Evolutionary conservation across 2,113 vertebrate species (phyloP), one percentile per base, ranked within the genome.

Genomic region (Aldabrachelys gigantea): DNA sequence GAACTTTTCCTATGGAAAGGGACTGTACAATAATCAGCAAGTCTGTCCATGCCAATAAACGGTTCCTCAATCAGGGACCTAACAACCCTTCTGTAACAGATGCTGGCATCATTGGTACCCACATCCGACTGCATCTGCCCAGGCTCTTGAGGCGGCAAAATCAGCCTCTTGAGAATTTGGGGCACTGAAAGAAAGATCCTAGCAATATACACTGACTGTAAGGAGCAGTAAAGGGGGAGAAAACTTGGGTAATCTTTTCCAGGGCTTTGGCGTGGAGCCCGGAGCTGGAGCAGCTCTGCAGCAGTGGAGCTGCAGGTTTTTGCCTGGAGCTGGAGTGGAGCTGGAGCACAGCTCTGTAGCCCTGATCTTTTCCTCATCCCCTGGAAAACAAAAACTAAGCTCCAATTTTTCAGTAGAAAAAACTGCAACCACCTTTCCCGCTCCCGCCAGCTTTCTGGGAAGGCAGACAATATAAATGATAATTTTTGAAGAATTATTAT

Each of bases 401-500:
- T 88, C 27, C 7, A n/a, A 44, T 84, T 93, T 62, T 38, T 87
- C 35, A 52, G n/a, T 44, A 49, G 65, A 91, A 84, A 44, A 9
- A 87, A 76, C 49, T 76, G 49, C 76, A 92, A 69, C 8, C 5
- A 86, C 16, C 57, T 52, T 89, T 21, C 8, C 21, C 53, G 19
- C 53, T 0, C 0, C 38, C 4, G 3, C 16, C 79, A 52, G 65
- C 49, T 41, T 76, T 85, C 93, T 3, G 41, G 27, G 35, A 82
- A 87, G 5, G 84, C 8, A 62, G 75, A 95, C 80, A 22, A 93
- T 38, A 72, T 13, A 80, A 80, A 72, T 4, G 19, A 87, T 85
- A 22, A 54, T 35, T 47, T 12, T 76, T 0, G 0, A 54, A 69
- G 3, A 69, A 35, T n/a, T 17, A 62, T 80, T 52, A 78, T 41